Percentiles rank a stretch among this genome's conserved stretches.
Evolutionary conservation across 2,113 vertebrate genomes (phyloP).

Genomic region (Oplegnathus fasciatus): DNA sequence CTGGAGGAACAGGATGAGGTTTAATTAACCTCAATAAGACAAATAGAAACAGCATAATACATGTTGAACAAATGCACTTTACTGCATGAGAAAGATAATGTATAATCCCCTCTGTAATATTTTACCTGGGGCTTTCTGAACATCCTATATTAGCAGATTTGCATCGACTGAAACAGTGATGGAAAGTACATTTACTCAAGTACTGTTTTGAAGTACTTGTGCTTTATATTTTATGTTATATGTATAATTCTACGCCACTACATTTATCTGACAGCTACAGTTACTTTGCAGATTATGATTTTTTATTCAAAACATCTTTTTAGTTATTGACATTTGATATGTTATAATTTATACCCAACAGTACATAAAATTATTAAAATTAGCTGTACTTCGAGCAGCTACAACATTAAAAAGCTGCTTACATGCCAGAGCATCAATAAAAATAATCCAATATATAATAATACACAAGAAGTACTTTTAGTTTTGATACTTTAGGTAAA

Average conservation of each 20-base stretch:
- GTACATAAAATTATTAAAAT: not conserved
- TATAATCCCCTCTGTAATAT: not conserved
- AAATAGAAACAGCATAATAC: not conserved
- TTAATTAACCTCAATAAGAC: not conserved
- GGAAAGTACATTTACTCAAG: not conserved
- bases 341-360: not conserved
- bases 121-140: not conserved
- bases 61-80: constrained; percentile 1
- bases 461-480: not conserved
- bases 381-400: not conserved
- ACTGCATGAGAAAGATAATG: not conserved
- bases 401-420: not conserved
- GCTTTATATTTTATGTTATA: not conserved
- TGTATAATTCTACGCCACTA: not conserved
- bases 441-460: not conserved
- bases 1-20: constrained; percentile 27
- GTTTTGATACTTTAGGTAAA: not conserved
- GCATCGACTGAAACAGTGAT: not conserved
- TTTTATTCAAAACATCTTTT: not conserved
- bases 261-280: not conserved
- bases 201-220: not conserved
- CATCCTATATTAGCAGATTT: not conserved
- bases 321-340: not conserved
- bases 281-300: not conserved
- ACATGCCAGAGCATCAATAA: not conserved